These are phyloP conservation scores for Heteractis magnifica DNA, from an alignment of 92 coral and sea anemone genomes.

Conservation along the genomic window DNA sequence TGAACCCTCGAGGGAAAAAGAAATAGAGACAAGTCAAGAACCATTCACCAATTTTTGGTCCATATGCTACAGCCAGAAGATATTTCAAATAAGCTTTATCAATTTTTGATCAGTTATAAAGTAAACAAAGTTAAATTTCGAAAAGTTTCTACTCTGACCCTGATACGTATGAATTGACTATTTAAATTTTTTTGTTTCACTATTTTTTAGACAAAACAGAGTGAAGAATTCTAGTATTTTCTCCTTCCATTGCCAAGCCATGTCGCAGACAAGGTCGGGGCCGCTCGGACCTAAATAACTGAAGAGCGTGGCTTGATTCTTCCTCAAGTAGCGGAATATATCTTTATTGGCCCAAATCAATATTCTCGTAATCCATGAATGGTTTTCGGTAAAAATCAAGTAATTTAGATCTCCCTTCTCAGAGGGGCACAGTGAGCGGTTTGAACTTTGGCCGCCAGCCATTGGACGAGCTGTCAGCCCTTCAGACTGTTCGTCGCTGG, in stretches of 20 bases:
- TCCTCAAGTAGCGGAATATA: background rate
- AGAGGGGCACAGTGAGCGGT: constrained; percentile 38
- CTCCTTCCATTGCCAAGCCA: background rate
- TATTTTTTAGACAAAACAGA: constrained; percentile 8
- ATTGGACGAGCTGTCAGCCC: constrained; percentile 55
- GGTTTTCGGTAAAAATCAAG: background rate
- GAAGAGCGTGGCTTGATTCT: background rate
- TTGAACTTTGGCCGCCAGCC: constrained; percentile 42
- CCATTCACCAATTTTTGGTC: background rate
- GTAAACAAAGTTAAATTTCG: constrained; percentile 8
- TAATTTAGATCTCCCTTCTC: constrained; percentile 27
- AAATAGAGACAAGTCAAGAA: background rate
- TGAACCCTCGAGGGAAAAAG: background rate
- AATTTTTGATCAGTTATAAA: background rate
- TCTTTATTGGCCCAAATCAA: background rate
- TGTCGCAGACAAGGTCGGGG: background rate
- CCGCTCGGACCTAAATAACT: background rate
- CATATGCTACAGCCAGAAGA: background rate
- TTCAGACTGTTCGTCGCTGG: constrained; percentile 81
- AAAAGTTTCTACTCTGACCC: background rate
- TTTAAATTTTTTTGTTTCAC: constrained; percentile 1
- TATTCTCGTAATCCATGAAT: constrained; percentile 10
- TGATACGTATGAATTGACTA: constrained; percentile 1
- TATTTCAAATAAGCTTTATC: background rate
- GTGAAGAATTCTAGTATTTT: background rate